A percentile compares a stretch with the other conserved stretches of the same genome.
Conservation (phyloP, 2,888 invertebrate genomes). For the Caenorhabditis wallacei region DNA sequence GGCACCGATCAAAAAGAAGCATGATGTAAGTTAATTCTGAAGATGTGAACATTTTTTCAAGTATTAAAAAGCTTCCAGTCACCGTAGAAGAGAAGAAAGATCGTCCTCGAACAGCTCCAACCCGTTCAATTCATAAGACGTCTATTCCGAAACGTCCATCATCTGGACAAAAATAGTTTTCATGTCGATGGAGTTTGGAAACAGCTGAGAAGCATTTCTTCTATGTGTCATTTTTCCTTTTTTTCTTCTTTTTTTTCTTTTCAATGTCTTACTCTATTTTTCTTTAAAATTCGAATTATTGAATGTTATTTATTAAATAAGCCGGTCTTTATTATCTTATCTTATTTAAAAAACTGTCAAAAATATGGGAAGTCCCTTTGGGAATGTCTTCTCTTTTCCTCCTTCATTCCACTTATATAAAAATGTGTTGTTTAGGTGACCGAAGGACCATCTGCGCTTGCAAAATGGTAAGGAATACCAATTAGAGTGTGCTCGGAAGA, state of each 20-base stretch:
- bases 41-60: background rate
- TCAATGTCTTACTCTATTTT: no score
- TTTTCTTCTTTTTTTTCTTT: no score
- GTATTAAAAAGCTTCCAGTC: slow-evolving; percentile 19
- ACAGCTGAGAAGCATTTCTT: no score
- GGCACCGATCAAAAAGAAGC: slow-evolving; percentile 39
- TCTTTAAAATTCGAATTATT: no score
- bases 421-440: slow-evolving; percentile 50
- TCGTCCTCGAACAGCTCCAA: background rate
- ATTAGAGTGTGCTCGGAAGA: slow-evolving; percentile 50
- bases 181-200: no score
- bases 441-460: slow-evolving; percentile 48
- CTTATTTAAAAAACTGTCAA: background rate
- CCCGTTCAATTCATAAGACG: background rate
- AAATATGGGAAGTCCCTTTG: slow-evolving; percentile 54
- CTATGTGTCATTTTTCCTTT: no score
- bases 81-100: background rate
- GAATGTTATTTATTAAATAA: no score
- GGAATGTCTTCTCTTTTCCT: slow-evolving; percentile 42
- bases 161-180: no score
- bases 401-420: background rate
- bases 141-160: background rate
- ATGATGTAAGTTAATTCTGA: slow-evolving; percentile 35
- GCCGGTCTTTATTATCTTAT: no score
- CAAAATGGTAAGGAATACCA: slow-evolving; percentile 63